Conservation (phyloP, 53 echinoderm and acorn worm genomes). For the Holothuria leucospilota region DNA sequence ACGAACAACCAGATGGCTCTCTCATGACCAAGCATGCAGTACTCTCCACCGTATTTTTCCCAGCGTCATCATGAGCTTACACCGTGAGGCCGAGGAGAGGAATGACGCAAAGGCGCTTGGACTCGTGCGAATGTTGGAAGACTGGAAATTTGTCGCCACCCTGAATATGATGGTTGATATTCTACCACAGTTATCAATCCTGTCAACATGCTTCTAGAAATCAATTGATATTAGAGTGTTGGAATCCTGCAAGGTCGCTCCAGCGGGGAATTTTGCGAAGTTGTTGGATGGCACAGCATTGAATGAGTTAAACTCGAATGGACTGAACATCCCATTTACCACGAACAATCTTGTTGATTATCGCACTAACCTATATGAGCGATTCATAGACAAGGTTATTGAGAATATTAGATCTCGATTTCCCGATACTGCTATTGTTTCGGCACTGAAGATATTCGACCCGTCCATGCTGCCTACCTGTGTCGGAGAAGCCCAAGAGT, state of each 20-base stretch:
- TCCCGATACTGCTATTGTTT: background rate
- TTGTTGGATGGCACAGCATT: conserved; percentile 22
- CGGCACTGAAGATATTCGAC: conserved; percentile 10
- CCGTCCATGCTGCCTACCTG: background rate
- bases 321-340: conserved; percentile 12
- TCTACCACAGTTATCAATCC: conserved; percentile 4
- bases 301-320: background rate
- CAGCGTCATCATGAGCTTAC: conserved; percentile 33
- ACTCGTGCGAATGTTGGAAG: conserved; percentile 37
- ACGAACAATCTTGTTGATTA: background rate
- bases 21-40: conserved; percentile 32
- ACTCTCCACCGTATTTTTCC: conserved; percentile 24
- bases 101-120: conserved; percentile 39
- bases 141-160: conserved; percentile 30
- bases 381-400: background rate
- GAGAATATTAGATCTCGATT: conserved; percentile 9
- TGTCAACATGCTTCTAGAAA: conserved; percentile 27
- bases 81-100: conserved; percentile 31
- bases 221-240: conserved; percentile 12
- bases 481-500: conserved; percentile 8
- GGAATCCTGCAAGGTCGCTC: conserved; percentile 7
- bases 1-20: conserved; percentile 27
- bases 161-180: conserved; percentile 37
- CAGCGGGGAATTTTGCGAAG: conserved; percentile 15
- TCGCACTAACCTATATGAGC: background rate